Evolutionary conservation across 1,140 invertebrate species (phyloP).

Genomic region (Hirudo medicinalis): DNA sequence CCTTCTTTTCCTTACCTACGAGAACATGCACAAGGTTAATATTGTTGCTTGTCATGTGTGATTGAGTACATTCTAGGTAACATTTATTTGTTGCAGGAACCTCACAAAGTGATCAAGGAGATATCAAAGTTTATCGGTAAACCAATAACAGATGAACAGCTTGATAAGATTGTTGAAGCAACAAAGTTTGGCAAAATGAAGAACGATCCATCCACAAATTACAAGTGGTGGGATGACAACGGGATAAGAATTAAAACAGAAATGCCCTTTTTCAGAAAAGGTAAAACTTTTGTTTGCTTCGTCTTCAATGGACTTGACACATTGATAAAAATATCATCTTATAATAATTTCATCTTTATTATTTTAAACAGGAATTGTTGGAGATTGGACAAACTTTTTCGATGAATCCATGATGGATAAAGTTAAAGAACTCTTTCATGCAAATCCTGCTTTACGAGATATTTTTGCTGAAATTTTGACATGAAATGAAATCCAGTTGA

Average conservation of each 20-base stretch:
- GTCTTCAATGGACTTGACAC: no score
- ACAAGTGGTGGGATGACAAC: conserved; percentile 42
- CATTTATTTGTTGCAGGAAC: conserved; percentile 31
- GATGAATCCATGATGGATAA: no score
- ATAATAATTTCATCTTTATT: no score
- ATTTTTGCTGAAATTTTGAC: no score
- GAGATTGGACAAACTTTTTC: no score
- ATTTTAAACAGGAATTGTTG: no score
- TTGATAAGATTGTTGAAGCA: conserved; percentile 55
- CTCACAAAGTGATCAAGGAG: conserved; percentile 40
- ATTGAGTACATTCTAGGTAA: not conserved
- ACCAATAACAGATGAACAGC: conserved; percentile 50
- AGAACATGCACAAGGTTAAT: conserved; percentile 42
- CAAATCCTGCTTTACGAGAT: no score
- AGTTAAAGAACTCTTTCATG: no score
- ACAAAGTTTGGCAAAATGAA: conserved; percentile 65
- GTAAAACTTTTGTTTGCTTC: conserved; percentile 24
- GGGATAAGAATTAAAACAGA: conserved; percentile 39
- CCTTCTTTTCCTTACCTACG: conserved; percentile 45
- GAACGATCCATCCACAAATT: conserved; percentile 49
- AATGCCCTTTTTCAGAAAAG: conserved; percentile 42
- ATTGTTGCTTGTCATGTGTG: not conserved
- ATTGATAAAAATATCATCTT: no score
- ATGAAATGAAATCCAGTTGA: no score
- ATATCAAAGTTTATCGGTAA: conserved; percentile 62